These are phyloP conservation scores for Octopus sinensis DNA, from an alignment of 1,140 invertebrate genomes.

Conservation along the genomic window DNA sequence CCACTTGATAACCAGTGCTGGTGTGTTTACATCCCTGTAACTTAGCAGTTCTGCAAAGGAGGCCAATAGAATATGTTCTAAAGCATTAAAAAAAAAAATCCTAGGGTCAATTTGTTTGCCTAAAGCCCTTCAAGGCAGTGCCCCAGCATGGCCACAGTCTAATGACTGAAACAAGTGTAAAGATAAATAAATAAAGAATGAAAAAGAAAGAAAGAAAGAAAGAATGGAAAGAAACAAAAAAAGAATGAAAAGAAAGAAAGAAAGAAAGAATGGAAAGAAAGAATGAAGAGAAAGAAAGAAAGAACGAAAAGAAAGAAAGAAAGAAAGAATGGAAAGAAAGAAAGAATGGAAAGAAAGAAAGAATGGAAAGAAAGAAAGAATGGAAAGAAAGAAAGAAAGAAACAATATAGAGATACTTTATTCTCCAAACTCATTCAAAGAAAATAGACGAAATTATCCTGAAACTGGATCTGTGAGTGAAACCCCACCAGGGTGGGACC, in stretches of 20 bases:
- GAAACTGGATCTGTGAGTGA: no score
- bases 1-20: no score
- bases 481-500: no score
- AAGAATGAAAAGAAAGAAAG: neutral
- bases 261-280: neutral
- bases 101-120: no score
- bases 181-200: neutral
- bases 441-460: no score
- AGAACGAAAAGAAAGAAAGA: neutral
- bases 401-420: neutral
- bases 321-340: neutral
- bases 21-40: no score
- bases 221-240: neutral
- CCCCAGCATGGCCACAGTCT: no score
- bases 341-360: constrained; percentile 1
- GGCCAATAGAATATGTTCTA: no score
- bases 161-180: neutral
- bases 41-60: no score
- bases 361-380: neutral
- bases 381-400: neutral
- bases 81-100: no score
- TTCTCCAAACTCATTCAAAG: no score
- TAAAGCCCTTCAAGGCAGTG: no score
- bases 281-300: neutral
- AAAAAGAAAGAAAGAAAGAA: neutral